phyloP scores from a whole-genome alignment of 2,113 vertebrate species.

The Corythoichthys intestinalis region DNA sequence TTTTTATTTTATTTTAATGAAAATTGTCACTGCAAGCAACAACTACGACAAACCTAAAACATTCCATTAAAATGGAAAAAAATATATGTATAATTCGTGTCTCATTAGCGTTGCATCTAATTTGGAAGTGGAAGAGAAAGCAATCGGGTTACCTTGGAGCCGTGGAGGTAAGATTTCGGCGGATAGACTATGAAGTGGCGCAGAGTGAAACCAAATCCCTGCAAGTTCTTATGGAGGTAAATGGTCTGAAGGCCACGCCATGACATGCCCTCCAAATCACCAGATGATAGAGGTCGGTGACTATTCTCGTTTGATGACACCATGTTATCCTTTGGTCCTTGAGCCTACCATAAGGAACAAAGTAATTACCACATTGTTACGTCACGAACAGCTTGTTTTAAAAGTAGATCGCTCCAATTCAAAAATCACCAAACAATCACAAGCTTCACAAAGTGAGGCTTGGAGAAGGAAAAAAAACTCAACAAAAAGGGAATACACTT shows the following conservation, averaged over 20 bases:
- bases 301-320: constrained; percentile 71
- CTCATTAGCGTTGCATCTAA: not conserved
- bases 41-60: not conserved
- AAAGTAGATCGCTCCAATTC: too few relatives aligned
- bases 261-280: constrained; percentile 68
- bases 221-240: constrained; percentile 81
- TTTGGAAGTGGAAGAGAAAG: not conserved
- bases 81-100: too few relatives aligned
- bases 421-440: too few relatives aligned
- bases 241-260: constrained; percentile 80
- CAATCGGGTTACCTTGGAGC: constrained; percentile 73
- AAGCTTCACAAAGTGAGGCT: too few relatives aligned
- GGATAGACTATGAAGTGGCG: constrained; percentile 98
- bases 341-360: constrained; percentile 47
- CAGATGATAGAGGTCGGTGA: constrained; percentile 43
- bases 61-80: too few relatives aligned
- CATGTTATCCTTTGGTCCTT: constrained; percentile 78
- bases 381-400: too few relatives aligned
- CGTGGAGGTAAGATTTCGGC: constrained; percentile 80
- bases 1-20: too few relatives aligned
- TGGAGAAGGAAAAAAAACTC: too few relatives aligned
- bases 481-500: too few relatives aligned
- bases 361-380: not conserved
- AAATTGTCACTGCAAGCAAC: not conserved
- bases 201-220: constrained; percentile 95